Evolutionary conservation across 2,113 vertebrate species (phyloP).

Genomic region (Halichoerus grypus): DNA sequence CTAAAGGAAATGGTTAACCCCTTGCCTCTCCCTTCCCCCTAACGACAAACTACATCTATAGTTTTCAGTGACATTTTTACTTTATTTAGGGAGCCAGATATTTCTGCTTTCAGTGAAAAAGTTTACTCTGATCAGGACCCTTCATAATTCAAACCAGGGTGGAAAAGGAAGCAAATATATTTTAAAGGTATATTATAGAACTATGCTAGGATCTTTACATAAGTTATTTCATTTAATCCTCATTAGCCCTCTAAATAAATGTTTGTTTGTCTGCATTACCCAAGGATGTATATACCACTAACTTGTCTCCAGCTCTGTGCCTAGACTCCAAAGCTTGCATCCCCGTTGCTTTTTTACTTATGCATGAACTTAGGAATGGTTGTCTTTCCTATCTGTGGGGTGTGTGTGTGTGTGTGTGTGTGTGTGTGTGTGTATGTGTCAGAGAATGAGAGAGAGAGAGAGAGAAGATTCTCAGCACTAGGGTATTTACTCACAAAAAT

Average conservation of each 20-base stretch:
- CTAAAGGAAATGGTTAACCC: conserved; percentile 53
- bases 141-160: conserved; percentile 52
- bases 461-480: not conserved
- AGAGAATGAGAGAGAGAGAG: too few relatives aligned
- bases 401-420: not conserved
- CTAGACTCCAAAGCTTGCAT: conserved; percentile 2
- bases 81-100: conserved; percentile 57
- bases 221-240: conserved; percentile 56
- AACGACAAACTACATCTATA: not conserved
- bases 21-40: not conserved
- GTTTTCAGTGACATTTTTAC: conserved; percentile 61
- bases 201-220: conserved; percentile 34
- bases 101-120: conserved; percentile 52
- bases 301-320: conserved; percentile 21
- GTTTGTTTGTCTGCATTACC: not conserved
- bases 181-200: conserved; percentile 45
- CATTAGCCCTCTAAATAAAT: conserved; percentile 11
- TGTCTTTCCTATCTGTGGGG: not conserved
- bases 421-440: not conserved
- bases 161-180: conserved; percentile 40
- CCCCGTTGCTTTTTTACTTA: conserved; percentile 14
- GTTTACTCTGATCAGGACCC: conserved; percentile 20
- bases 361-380: conserved; percentile 17
- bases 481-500: conserved; percentile 1
- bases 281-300: conserved; percentile 13